Percentiles rank a stretch among this genome's conserved stretches.
phyloP scores from a whole-genome alignment of 2,797 vertebrate genomes.

The Anguilla marmorata region DNA sequence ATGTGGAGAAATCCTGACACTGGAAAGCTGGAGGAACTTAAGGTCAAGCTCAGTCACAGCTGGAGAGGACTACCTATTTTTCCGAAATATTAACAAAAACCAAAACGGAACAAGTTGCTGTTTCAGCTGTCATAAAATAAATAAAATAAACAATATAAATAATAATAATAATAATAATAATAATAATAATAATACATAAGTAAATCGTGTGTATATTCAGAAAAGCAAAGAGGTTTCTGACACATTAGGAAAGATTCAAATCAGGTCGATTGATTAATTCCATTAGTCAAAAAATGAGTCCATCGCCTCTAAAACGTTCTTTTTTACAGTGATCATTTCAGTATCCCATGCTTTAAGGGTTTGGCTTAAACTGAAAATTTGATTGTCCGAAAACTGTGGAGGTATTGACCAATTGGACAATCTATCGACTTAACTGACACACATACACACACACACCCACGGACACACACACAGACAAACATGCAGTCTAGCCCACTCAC shows the following conservation, averaged over 20 bases:
- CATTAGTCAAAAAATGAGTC: not conserved
- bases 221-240: not conserved
- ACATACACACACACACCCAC: constrained; percentile 22
- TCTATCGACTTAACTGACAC: constrained; percentile 47
- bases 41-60: constrained; percentile 68
- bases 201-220: too few species aligned
- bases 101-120: constrained; percentile 40
- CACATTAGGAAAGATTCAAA: not conserved
- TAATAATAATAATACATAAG: not conserved
- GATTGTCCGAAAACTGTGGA: not conserved
- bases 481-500: not conserved
- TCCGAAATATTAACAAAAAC: constrained; percentile 8
- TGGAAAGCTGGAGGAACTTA: constrained; percentile 66
- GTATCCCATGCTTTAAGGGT: not conserved
- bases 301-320: not conserved
- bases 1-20: constrained; percentile 60
- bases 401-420: constrained; percentile 38
- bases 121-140: not conserved
- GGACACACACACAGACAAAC: not conserved
- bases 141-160: not conserved
- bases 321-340: not conserved
- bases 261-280: not conserved
- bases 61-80: not conserved
- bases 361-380: not conserved
- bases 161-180: not conserved